Percentiles rank a stretch among this genome's conserved stretches.
Evolutionary conservation across 2,113 vertebrate genomes (phyloP).

Genomic region (Nymphicus hollandicus): DNA sequence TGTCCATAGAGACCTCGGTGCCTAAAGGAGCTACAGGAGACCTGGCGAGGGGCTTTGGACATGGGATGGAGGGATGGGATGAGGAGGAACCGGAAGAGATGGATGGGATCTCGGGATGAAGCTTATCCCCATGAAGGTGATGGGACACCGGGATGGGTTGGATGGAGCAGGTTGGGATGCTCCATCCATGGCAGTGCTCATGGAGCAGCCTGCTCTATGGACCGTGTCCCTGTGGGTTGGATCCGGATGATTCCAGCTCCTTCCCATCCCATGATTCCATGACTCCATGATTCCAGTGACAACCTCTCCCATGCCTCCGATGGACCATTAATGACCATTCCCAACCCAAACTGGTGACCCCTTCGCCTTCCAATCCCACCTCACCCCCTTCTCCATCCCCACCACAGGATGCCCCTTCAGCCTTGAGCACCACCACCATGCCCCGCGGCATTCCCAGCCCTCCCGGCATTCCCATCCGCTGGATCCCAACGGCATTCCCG

Average conservation of each 20-base stretch:
- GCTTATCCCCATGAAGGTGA: background rate
- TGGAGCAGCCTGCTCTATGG: background rate
- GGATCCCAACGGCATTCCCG: background rate
- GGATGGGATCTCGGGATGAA: background rate
- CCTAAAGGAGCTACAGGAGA: background rate
- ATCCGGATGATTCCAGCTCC: background rate
- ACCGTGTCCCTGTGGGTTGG: background rate
- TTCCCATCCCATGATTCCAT: background rate
- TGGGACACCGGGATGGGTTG: too few relatives aligned
- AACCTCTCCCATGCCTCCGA: too few relatives aligned
- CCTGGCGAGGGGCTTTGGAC: background rate
- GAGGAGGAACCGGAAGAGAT: background rate
- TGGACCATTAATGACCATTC: too few relatives aligned
- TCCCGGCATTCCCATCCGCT: background rate
- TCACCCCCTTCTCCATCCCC: background rate
- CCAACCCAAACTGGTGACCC: background rate
- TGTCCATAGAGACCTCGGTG: background rate
- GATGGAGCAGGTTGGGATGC: background rate
- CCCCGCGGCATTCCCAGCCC: background rate
- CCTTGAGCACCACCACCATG: background rate
- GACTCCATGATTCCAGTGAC: too few relatives aligned
- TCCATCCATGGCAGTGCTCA: background rate
- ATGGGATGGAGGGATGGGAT: background rate
- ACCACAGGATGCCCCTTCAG: background rate
- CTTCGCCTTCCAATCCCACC: too few relatives aligned